A percentile compares a stretch with the other conserved stretches of the same genome.
Conservation (phyloP, 2,888 invertebrate species). For the Ormyrus thymus region DNA sequence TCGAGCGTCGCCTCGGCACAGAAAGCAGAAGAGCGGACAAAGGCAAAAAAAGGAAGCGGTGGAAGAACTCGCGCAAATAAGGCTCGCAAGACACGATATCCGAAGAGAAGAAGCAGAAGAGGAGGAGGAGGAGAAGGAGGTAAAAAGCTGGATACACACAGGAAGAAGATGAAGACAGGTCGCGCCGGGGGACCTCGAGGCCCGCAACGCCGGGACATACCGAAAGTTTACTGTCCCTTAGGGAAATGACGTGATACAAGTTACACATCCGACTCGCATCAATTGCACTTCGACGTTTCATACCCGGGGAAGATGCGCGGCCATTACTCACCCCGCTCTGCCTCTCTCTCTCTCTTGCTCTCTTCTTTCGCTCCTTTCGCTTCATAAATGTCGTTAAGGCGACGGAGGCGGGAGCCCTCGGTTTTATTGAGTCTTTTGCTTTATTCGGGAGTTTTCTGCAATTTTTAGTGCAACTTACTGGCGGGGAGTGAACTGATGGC, state of each 20-base stretch:
- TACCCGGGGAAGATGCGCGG: background rate
- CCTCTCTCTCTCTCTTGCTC: background rate
- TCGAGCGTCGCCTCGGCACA: no score
- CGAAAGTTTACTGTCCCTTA: conserved; percentile 53
- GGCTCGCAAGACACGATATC: background rate
- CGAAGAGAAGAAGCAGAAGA: background rate
- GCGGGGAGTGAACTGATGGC: no score
- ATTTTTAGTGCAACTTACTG: no score
- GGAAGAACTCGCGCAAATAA: background rate
- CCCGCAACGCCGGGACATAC: conserved; percentile 45
- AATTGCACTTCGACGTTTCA: conserved; percentile 17
- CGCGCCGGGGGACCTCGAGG: conserved; percentile 55
- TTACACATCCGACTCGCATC: conserved; percentile 13
- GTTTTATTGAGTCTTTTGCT: no score
- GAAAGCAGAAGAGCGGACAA: no score
- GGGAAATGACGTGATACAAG: conserved; percentile 50
- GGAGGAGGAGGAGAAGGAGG: background rate
- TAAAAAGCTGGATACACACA: conserved; percentile 13
- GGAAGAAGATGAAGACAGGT: conserved; percentile 54
- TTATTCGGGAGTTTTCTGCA: no score
- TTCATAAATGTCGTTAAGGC: conserved; percentile 19
- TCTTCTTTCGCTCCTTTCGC: background rate
- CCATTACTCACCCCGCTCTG: background rate
- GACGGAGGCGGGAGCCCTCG: background rate
- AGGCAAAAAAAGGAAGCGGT: conserved; percentile 14